Percentiles rank a stretch among this genome's conserved stretches.
These are phyloP conservation scores for Clinocottus analis DNA, from an alignment of 2,113 vertebrate species.

Conservation along the genomic window DNA sequence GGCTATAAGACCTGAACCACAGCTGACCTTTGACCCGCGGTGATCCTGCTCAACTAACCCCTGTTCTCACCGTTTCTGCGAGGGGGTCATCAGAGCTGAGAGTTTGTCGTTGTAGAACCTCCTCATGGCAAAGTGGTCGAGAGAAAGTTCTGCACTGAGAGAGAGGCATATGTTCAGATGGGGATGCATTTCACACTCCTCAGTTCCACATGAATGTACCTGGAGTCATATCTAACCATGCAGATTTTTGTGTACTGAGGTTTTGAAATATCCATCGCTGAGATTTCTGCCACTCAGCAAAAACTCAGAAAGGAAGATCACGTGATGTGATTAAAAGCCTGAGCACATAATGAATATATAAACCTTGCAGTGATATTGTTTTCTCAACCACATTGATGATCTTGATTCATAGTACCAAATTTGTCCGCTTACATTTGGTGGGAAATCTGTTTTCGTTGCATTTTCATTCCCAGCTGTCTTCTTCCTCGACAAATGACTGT, in stretches of 20 bases:
- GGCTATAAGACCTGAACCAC: background rate
- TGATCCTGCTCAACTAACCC: background rate
- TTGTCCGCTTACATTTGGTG: background rate
- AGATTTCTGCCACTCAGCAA: background rate
- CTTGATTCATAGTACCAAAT: background rate
- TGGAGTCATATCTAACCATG: background rate
- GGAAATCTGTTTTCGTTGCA: background rate
- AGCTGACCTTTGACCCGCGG: constrained; percentile 35
- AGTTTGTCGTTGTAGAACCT: constrained; percentile 93
- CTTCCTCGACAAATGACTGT: background rate
- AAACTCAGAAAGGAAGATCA: background rate
- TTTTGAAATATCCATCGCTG: background rate
- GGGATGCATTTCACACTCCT: too few relatives aligned
- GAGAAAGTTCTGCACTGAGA: constrained; percentile 90
- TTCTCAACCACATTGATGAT: background rate
- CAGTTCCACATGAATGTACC: background rate
- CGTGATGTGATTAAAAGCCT: background rate
- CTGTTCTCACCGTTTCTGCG: constrained; percentile 89
- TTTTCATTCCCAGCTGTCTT: background rate
- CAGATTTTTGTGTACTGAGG: background rate
- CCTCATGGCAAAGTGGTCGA: constrained; percentile 95
- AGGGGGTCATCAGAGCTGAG: constrained; percentile 90
- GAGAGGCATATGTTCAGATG: constrained; percentile 48
- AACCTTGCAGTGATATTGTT: background rate
- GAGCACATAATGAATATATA: background rate